Evolutionary conservation across 2,888 invertebrate species (phyloP), one percentile per base, ranked within the genome.

Genomic region (Buathra laborator): DNA sequence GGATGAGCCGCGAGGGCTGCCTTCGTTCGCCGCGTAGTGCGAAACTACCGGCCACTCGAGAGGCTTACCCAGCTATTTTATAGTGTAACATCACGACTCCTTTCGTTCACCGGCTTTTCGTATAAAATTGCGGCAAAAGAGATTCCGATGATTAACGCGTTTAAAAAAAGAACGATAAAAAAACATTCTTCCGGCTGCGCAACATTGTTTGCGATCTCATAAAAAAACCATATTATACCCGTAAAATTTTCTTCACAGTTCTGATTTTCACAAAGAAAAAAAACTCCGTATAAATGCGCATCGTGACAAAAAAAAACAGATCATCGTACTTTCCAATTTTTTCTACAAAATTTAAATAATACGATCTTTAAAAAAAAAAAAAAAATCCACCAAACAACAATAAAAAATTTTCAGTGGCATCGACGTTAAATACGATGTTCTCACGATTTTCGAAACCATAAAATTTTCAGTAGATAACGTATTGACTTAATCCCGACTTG

Each of bases 1-100:
- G 83, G 83, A 86, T 87, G 71, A 84, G 14, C 85, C 87, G 81
- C 6, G 85, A 85, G 83, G 75, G 37, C 43, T 53, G 62, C 43
- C 43, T 44, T 24, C 32, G 19, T 72, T 44, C 48, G 51, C 51
- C 51, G 37, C n/a, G 7, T 66, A 83, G 74, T 75, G 81, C 78
- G 56, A 81, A 81, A 85, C 68, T 74, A 75, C 59, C 78, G 75
- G 66, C 68, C 67, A 46, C 64, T 29, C 29, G 29, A 24, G 37
- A 43, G 16, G 29, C 24, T 24, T 24, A 24, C 24, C 24, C 24
- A 24, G 24, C 44, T 59, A n/a, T 59, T 59, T 12, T 62, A 19
- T n/a, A n/a, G 19, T 12, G 16, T 43, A 71, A 48, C 62, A 12
- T 46, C 59, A 19, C 59, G 24, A 19, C 48, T 16, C 48, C 64